phyloP scores from a whole-genome alignment of 2,888 invertebrate species.

The Hoplodrina blanda region DNA sequence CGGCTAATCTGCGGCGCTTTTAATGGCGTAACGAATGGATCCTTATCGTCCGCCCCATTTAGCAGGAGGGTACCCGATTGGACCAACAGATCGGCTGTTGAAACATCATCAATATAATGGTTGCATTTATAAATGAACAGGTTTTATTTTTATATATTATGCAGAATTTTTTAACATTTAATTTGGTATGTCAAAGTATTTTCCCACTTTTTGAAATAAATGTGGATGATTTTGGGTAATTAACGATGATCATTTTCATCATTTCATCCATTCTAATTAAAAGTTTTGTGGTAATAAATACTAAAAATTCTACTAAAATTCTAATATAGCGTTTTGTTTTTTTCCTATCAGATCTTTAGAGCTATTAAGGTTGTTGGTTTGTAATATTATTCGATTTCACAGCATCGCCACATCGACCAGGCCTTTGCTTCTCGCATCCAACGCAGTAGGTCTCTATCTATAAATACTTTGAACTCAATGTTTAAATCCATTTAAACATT shows the following conservation, averaged over 20 bases:
- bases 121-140: neutral
- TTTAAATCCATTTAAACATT: neutral
- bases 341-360: neutral
- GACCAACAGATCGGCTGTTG: conserved; percentile 11
- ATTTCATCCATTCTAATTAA: too few species aligned
- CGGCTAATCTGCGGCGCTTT: conserved; percentile 29
- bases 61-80: conserved; percentile 15
- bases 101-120: conserved; percentile 20
- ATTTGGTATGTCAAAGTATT: too few species aligned
- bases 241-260: too few species aligned
- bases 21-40: conserved; percentile 36
- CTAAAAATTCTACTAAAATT: too few species aligned
- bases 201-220: too few species aligned
- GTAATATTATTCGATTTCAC: neutral
- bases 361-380: neutral
- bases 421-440: too few species aligned
- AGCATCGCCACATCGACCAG: too few species aligned
- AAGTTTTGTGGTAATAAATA: too few species aligned
- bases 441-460: too few species aligned
- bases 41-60: conserved; percentile 44
- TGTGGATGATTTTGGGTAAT: too few species aligned
- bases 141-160: neutral
- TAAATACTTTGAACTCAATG: neutral
- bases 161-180: too few species aligned
- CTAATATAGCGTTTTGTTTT: neutral